phyloP scores from a whole-genome alignment of 2,113 vertebrate species.

The Indri indri region DNA sequence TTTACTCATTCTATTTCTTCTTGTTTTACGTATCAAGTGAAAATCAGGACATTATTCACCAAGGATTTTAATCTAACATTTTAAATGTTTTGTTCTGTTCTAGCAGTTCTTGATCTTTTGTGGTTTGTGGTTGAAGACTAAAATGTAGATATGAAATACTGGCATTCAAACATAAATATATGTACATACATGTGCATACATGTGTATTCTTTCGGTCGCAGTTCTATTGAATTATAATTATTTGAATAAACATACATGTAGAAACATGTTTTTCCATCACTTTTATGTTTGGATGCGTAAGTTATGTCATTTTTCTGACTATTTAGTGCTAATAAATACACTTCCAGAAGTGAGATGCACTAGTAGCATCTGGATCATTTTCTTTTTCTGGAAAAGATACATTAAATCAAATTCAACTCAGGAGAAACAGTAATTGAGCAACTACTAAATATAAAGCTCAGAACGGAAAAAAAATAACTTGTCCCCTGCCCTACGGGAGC shows the following conservation, averaged over 20 bases:
- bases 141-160: background rate
- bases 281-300: background rate
- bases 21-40: background rate
- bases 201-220: background rate
- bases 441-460: background rate
- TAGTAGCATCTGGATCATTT: background rate
- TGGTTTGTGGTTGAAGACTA: background rate
- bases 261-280: background rate
- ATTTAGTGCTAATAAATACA: background rate
- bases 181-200: background rate
- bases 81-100: constrained; percentile 46
- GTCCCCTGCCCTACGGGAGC: background rate
- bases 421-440: background rate
- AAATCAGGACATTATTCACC: constrained; percentile 32
- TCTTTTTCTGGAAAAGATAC: background rate
- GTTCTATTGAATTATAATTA: background rate
- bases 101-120: constrained; percentile 26
- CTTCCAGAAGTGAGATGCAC: background rate
- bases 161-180: background rate
- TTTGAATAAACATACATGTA: background rate
- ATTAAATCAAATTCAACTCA: background rate
- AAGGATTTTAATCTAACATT: constrained; percentile 14
- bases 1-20: background rate
- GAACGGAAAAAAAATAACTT: background rate
- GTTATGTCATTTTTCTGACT: background rate